Base-by-base conservation (phyloP, 2,888 invertebrate species). In the Erpobdella octoculata region DNA sequence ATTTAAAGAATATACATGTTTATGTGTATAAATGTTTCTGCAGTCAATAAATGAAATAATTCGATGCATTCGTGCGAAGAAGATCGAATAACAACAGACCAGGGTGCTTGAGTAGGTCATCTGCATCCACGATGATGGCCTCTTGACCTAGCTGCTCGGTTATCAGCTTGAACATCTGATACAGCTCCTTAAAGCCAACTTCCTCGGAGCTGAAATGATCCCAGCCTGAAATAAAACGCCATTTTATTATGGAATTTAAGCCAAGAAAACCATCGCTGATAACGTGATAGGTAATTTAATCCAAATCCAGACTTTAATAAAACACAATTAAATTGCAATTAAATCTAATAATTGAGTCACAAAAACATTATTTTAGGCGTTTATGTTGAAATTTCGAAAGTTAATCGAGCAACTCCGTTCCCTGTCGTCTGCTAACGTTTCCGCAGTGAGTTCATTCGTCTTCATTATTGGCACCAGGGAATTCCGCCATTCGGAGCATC, bases 161-260 rank as follows among this genome's bases (percentile, higher is more conserved):
- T 18, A 78, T 75, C 61, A 77, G 58, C 53, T 75, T 46, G 72
- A 70, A 78, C 74, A 78, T 68, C 59, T 76, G 69, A 66, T 73
- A 74, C 31, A 78, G 72, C 61, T 78, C 76, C 72, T 76, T 76
- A 72, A 76, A 78, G 3, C 78, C 78, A 4, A 75, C 76, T 67
- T 78, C 78, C 21, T 65, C 53, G 21, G 75, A 73, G 58, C 76
- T 75, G 59, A 78, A 78, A 71, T 76, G 75, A 31, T 75, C 74
- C 78, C 78, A 78, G 6, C 78, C 78, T 78, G 73, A 0, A 41
- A n/a, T n/a, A n/a, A n/a, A n/a, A n/a, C n/a, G n/a, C n/a, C n/a
- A n/a, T n/a, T 41, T 21, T 25, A 38, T 48, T 25, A 31, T 4
- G 5, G 36, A 28, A 3, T 9, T 58, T 58, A 31, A 28, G 25